phyloP scores from a whole-genome alignment of 2,888 invertebrate species.

The Chelonus formosanus region DNA sequence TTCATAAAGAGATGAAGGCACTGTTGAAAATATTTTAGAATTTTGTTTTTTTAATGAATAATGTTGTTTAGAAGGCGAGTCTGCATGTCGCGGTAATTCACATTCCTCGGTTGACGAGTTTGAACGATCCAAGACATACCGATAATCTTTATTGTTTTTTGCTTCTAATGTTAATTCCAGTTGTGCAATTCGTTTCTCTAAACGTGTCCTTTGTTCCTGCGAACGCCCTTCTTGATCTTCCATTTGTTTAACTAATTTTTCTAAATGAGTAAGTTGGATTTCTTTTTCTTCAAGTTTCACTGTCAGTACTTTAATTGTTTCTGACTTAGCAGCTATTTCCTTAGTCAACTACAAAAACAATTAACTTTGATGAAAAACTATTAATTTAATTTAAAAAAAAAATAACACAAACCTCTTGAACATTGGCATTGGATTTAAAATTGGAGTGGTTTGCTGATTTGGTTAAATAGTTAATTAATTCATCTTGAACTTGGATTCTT shows the following conservation, averaged over 20 bases:
- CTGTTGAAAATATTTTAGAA: too few species aligned
- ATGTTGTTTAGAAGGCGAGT: neutral
- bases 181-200: conserved; percentile 70
- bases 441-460: conserved; percentile 56
- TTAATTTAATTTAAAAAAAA: too few species aligned
- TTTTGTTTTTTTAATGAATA: too few species aligned
- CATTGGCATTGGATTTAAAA: conserved; percentile 35
- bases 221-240: conserved; percentile 70
- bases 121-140: conserved; percentile 50
- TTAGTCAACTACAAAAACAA: neutral
- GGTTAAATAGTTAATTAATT: conserved; percentile 70
- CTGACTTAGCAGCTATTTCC: too few species aligned
- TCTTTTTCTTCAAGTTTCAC: conserved; percentile 69
- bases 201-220: conserved; percentile 70
- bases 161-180: conserved; percentile 67
- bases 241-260: conserved; percentile 69
- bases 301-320: conserved; percentile 67
- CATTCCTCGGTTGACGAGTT: neutral
- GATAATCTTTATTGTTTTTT: conserved; percentile 46
- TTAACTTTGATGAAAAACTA: neutral
- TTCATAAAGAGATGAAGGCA: too few species aligned
- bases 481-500: conserved; percentile 71
- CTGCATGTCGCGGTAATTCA: too few species aligned
- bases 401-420: conserved; percentile 31
- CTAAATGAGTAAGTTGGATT: conserved; percentile 68